Conservation (phyloP, 2,888 invertebrate species). For the Hermodice carunculata region DNA sequence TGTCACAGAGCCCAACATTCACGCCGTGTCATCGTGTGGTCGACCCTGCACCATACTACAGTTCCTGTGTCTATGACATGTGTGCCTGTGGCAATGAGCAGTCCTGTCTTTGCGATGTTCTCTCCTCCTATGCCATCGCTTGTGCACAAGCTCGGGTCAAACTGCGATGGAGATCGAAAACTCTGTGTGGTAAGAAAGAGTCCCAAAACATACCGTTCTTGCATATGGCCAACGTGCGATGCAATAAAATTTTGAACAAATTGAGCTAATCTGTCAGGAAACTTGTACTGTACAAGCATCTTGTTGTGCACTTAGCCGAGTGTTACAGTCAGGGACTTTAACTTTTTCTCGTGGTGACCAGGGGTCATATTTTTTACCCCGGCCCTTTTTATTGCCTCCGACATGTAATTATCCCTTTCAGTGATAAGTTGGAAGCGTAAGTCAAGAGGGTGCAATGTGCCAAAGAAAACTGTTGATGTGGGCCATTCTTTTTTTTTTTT, state of each 20-base stretch:
- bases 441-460: too few relatives aligned
- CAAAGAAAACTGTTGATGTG: too few relatives aligned
- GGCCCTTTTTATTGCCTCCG: too few relatives aligned
- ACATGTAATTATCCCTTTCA: too few relatives aligned
- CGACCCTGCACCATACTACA: conserved; percentile 60
- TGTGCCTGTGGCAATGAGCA: conserved; percentile 64
- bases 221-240: background rate
- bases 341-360: too few relatives aligned
- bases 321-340: too few relatives aligned
- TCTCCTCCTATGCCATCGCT: conserved; percentile 63
- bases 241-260: background rate
- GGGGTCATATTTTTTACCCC: too few relatives aligned
- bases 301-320: too few relatives aligned
- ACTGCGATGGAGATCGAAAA: conserved; percentile 60
- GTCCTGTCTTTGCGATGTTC: conserved; percentile 64
- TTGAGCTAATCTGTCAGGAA: too few relatives aligned
- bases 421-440: too few relatives aligned
- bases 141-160: conserved; percentile 63
- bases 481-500: too few relatives aligned
- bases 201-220: background rate
- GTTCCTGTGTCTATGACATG: conserved; percentile 66
- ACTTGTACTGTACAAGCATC: background rate
- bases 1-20: conserved; percentile 56
- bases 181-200: conserved; percentile 66
- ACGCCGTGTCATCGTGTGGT: conserved; percentile 60